Evolutionary conservation across 2,797 vertebrate species (phyloP).

Genomic region (Anguilla megastoma): DNA sequence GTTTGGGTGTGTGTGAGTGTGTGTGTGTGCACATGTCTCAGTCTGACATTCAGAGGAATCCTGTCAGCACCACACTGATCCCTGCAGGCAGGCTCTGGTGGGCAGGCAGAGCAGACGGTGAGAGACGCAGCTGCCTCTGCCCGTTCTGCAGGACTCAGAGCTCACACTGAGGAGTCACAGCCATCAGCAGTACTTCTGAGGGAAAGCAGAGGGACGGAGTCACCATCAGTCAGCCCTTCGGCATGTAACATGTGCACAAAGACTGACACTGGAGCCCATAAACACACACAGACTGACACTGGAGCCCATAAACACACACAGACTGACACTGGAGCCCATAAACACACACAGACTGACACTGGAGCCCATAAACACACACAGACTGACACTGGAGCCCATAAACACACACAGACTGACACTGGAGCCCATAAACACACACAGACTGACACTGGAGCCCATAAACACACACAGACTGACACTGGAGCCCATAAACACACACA

Average conservation of each 20-base stretch:
- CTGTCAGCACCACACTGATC: conserved; percentile 3
- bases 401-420: too few species aligned
- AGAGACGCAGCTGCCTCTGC: neutral
- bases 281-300: too few species aligned
- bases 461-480: too few species aligned
- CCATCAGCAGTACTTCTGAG: conserved; percentile 80
- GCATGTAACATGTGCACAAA: neutral
- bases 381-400: too few species aligned
- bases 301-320: neutral
- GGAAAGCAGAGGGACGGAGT: conserved; percentile 49
- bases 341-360: too few species aligned
- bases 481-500: too few species aligned
- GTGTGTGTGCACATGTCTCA: neutral
- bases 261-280: too few species aligned
- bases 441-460: too few species aligned
- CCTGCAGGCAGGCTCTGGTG: neutral
- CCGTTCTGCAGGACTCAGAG: neutral
- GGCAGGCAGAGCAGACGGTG: neutral
- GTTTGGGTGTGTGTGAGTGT: neutral
- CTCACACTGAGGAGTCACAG: neutral
- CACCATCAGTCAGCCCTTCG: neutral
- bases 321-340: neutral
- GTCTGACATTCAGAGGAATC: conserved; percentile 27
- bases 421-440: too few species aligned
- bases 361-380: too few species aligned